These are phyloP conservation scores for Hippasteria phrygiana DNA, from an alignment of 53 echinoderm and acorn worm species.

Conservation along the genomic window DNA sequence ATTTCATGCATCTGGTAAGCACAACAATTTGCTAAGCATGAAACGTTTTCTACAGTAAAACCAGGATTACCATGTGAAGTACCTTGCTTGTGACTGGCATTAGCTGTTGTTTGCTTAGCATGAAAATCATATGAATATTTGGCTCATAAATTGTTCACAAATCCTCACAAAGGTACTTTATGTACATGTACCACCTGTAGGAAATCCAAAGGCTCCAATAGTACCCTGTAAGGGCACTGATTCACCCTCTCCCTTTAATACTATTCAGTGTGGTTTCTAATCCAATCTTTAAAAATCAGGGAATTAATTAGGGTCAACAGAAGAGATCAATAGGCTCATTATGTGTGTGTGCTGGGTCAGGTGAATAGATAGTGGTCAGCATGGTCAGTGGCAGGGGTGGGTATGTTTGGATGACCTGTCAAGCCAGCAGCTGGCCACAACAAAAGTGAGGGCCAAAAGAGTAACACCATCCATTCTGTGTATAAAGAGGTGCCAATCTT, in stretches of 20 bases:
- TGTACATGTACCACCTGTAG: too few species aligned
- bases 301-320: constrained; percentile 30
- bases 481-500: background rate
- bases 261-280: constrained; percentile 1
- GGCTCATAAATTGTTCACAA: too few species aligned
- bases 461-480: constrained; percentile 1
- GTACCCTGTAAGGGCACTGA: too few species aligned
- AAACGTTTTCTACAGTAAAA: too few species aligned
- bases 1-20: too few species aligned
- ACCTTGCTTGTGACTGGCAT: too few species aligned
- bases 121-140: too few species aligned
- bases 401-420: constrained; percentile 45
- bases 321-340: constrained; percentile 46
- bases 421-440: constrained; percentile 34
- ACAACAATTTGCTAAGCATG: too few species aligned
- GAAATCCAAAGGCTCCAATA: too few species aligned
- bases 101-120: too few species aligned
- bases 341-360: constrained; percentile 25
- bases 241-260: background rate
- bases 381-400: background rate
- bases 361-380: constrained; percentile 50
- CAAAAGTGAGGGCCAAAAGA: constrained; percentile 6
- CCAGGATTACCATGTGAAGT: too few species aligned
- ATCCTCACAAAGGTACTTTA: too few species aligned
- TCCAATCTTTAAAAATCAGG: background rate